Evolutionary conservation across 2,888 invertebrate genomes (phyloP), one percentile per base, ranked within the genome.

Genomic region (Drosophila colorata): DNA sequence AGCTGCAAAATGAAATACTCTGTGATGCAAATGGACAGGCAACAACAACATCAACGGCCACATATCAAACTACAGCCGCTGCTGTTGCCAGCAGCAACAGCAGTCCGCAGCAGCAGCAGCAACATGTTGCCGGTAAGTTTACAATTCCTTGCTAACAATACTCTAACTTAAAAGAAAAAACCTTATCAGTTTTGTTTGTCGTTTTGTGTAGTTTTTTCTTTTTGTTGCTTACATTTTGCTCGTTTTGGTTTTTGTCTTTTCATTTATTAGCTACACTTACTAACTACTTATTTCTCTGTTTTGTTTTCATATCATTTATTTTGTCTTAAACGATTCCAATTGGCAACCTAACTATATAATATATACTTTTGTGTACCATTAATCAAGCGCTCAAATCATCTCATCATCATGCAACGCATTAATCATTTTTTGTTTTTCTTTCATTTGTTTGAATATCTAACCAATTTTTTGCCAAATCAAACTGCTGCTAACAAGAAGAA

Each of bases 1-100:
- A 91, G 69, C 83, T 89, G 69, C 91, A 91, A 78, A 90, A 88
- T 31, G 91, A 91, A 83, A 79, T 91, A 69, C 79, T 90, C 75
- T 90, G 89, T 78, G 91, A 91, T 88, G 78, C 81, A n/a, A 80
- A 87, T 63, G 70, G 84, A 51, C 85, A 90, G 68, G 58, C 87
- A 20, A 69, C 83, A 52, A 74, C 84, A 49, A 75, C 88, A 75
- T 64, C 87, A 72, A 63, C 90, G 58, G 78, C 83, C 48, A 69
- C 82, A 79, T 85, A 82, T 82, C 82, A 82, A 43, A 84, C 84
- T 16, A 69, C 80, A 43, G 74, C 74, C 40, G 74, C 73, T 56
- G 72, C 80, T 25, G 72, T 75, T 38, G 73, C 69, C 48, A 88
- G 60, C 78, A 82, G 59, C 76, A 78, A 76, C 81, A 79, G 78